phyloP scores from a whole-genome alignment of 2,888 invertebrate species.

The Hemistola chrysoprasaria region DNA sequence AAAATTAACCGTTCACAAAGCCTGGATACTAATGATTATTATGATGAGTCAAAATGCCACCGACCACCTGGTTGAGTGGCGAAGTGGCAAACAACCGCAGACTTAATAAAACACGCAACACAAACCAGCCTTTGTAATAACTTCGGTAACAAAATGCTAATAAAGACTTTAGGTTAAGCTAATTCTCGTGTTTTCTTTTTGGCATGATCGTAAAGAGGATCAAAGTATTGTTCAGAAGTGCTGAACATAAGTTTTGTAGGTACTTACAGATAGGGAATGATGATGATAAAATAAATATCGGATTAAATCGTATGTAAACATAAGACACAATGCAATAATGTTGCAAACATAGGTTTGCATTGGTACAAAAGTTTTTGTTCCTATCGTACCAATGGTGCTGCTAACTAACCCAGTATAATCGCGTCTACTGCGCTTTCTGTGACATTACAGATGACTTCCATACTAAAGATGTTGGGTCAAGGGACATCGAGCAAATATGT shows the following conservation, averaged over 20 bases:
- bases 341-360: too few relatives aligned
- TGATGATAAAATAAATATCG: not conserved
- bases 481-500: too few relatives aligned
- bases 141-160: constrained; percentile 7
- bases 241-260: not conserved
- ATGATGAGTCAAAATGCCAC: constrained; percentile 3
- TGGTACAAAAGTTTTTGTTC: too few relatives aligned
- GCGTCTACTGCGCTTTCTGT: too few relatives aligned
- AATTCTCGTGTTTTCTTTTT: constrained; percentile 5
- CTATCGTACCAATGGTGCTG: too few relatives aligned
- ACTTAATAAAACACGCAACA: not conserved
- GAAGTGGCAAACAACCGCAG: not conserved
- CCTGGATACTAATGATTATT: not conserved
- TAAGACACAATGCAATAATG: too few relatives aligned
- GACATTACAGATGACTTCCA: too few relatives aligned
- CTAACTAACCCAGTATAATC: too few relatives aligned
- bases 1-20: constrained; percentile 2
- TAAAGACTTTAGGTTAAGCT: constrained; percentile 2
- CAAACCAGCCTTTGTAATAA: constrained; percentile 1
- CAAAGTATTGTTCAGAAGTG: constrained; percentile 1
- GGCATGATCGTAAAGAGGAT: constrained; percentile 2
- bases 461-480: too few relatives aligned
- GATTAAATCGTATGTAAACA: too few relatives aligned
- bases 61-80: constrained; percentile 2
- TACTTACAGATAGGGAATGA: constrained; percentile 1